These are phyloP conservation scores for Griposia aprilina DNA, from an alignment of 2,888 invertebrate genomes.

Conservation along the genomic window DNA sequence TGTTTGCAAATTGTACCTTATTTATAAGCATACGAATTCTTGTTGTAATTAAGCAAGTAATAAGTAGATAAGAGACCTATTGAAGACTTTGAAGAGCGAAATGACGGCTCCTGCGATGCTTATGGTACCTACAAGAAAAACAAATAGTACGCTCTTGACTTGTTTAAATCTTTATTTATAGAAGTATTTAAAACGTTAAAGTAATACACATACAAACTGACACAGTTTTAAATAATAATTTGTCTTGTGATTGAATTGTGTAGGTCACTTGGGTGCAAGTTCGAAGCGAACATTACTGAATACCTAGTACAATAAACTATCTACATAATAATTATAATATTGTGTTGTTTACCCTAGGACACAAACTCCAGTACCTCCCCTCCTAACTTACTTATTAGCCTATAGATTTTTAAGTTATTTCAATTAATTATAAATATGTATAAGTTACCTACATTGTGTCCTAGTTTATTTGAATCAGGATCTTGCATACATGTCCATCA, in stretches of 20 bases:
- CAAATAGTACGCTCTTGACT: neutral
- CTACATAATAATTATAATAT: no score
- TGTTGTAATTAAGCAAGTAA: neutral
- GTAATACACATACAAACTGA: neutral
- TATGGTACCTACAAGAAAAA: neutral
- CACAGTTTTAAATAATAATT: neutral
- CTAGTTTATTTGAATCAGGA: neutral
- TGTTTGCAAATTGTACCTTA: neutral
- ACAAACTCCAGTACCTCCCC: neutral
- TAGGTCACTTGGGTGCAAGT: neutral
- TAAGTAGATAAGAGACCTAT: neutral
- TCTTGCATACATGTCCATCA: neutral
- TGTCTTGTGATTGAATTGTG: neutral
- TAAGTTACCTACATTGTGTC: neutral
- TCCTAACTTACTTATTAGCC: no score
- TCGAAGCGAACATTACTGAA: neutral
- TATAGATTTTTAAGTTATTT: no score
- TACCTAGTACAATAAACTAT: neutral
- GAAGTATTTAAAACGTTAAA: neutral
- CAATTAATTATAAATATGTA: no score
- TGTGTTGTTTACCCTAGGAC: neutral
- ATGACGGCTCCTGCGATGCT: neutral
- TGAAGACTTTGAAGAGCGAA: neutral
- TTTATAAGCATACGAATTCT: constrained; percentile 9
- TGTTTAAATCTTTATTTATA: neutral